phyloP scores from a whole-genome alignment of 2,113 vertebrate species.

The Cochlearius cochlearius region DNA sequence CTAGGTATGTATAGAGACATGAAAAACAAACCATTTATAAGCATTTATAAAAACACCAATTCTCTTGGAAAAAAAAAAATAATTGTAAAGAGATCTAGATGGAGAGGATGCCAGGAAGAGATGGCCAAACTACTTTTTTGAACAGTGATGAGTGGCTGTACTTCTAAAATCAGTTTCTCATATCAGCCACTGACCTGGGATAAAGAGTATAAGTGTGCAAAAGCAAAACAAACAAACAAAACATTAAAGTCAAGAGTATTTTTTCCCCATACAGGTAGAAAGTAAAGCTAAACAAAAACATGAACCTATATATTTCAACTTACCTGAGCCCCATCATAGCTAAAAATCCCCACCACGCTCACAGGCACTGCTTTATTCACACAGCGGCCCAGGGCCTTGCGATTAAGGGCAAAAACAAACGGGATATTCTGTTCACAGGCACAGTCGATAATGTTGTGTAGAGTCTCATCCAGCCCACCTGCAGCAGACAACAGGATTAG shows the following conservation, averaged over 20 bases:
- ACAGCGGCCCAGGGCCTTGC: constrained; percentile 92
- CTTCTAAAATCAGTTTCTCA: not conserved
- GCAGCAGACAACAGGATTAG: not conserved
- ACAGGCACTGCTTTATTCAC: constrained; percentile 96
- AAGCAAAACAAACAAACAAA: not conserved
- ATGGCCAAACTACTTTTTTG: not conserved
- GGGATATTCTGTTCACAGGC: constrained; percentile 92
- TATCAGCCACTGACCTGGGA: not conserved
- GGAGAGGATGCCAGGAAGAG: not conserved
- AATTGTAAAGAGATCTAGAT: not conserved
- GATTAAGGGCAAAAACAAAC: constrained; percentile 92
- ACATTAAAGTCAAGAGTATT: not conserved
- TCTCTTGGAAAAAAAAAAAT: not conserved
- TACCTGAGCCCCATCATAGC: constrained; percentile 97
- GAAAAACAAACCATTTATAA: not conserved
- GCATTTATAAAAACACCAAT: not conserved
- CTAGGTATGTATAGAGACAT: not conserved
- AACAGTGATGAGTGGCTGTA: not conserved
- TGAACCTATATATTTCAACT: not conserved
- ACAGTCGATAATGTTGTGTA: constrained; percentile 88
- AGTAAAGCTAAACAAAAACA: not conserved
- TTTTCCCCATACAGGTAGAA: not conserved
- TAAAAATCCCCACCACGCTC: constrained; percentile 97
- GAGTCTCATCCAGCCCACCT: constrained; percentile 95
- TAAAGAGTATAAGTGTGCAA: not conserved